Evolutionary conservation across 2,888 invertebrate species (phyloP).

Genomic region (Drosophila imparisetae): DNA sequence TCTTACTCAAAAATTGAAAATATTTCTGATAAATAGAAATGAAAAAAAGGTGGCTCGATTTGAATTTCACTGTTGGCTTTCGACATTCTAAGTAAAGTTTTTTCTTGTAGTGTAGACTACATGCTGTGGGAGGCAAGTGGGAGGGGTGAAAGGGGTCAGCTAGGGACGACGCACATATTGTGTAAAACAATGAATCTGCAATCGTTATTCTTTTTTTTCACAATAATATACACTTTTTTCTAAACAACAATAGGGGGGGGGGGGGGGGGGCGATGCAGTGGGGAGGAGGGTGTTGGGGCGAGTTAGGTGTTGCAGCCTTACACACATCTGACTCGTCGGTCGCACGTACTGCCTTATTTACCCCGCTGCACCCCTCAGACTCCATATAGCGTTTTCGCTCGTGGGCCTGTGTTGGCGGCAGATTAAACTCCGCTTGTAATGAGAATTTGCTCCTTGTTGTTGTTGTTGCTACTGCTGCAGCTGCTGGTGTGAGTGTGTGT

Average conservation of each 20-base stretch:
- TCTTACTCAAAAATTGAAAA: not conserved
- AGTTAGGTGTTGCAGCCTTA: slow-evolving; percentile 26
- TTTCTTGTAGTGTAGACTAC: not conserved
- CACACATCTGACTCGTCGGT: slow-evolving; percentile 50
- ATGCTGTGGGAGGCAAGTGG: not conserved
- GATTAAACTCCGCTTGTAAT: slow-evolving; percentile 77
- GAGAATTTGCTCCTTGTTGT: slow-evolving; percentile 63
- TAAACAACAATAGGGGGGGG: slow-evolving; percentile 7
- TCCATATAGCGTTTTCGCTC: slow-evolving; percentile 21
- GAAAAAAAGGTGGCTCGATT: not conserved
- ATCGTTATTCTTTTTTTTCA: slow-evolving; percentile 33
- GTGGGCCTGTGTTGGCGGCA: slow-evolving; percentile 60
- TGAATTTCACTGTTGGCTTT: not conserved
- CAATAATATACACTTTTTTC: slow-evolving; percentile 4
- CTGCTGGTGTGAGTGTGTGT: slow-evolving; percentile 42
- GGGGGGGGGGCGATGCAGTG: not conserved
- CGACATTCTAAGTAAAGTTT: not conserved
- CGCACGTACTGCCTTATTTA: slow-evolving; percentile 10
- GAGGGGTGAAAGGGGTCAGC: not conserved
- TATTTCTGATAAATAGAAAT: not conserved
- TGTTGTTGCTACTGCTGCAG: slow-evolving; percentile 30
- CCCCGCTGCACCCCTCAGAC: not conserved
- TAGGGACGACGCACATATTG: slow-evolving; percentile 61
- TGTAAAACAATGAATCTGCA: slow-evolving; percentile 77
- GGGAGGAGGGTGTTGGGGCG: not conserved